Evolutionary conservation across 2,888 invertebrate genomes (phyloP).

Genomic region (Tenthredo scrophulariae): DNA sequence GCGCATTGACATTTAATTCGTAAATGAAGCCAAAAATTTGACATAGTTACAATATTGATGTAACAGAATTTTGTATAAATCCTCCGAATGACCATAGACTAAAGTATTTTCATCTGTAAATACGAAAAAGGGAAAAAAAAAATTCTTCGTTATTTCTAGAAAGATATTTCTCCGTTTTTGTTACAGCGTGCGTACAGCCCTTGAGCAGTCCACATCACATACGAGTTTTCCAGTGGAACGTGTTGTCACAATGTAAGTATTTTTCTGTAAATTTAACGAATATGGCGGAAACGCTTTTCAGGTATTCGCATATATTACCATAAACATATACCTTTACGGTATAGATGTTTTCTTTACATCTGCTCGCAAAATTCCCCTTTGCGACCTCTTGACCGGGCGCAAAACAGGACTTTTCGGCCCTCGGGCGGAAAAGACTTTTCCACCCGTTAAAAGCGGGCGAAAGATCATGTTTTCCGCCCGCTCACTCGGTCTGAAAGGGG

Average conservation of each 20-base stretch:
- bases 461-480: no score
- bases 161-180: neutral
- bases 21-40: no score
- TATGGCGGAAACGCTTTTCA: neutral
- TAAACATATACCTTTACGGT: neutral
- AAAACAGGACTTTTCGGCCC: no score
- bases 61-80: no score
- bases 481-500: no score
- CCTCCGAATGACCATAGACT: neutral
- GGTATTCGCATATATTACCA: neutral
- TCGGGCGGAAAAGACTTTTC: no score
- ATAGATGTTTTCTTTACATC: no score
- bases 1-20: no score
- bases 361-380: no score
- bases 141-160: neutral
- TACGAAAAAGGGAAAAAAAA: neutral
- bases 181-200: constrained; percentile 79
- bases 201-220: constrained; percentile 78
- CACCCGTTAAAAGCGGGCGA: no score
- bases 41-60: no score
- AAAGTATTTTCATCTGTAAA: neutral
- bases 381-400: no score
- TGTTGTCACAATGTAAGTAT: constrained; percentile 84
- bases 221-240: constrained; percentile 86
- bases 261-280: neutral